A percentile compares a stretch with the other conserved stretches of the same genome.
Conservation (phyloP, 2,113 vertebrate genomes). For the Eptesicus fuscus region DNA sequence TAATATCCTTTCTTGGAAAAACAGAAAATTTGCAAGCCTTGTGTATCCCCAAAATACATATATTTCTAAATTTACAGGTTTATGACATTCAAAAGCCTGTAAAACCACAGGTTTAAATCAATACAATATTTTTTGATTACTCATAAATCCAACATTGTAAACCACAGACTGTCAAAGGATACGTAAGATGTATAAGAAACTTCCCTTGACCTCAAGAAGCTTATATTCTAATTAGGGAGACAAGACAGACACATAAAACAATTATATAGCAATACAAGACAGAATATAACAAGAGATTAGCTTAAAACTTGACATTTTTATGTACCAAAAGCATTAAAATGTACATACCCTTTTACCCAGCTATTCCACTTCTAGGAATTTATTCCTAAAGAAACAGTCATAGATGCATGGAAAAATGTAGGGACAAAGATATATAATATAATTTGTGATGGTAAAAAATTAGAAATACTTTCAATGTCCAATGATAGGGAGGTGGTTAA, state of each 20-base stretch:
- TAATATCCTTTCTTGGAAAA: conserved; percentile 52
- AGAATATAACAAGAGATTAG: conserved; percentile 68
- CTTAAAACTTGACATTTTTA: conserved; percentile 69
- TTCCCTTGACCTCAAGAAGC: conserved; percentile 51
- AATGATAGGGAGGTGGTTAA: conserved; percentile 43
- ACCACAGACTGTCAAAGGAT: conserved; percentile 36
- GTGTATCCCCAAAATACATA: neutral
- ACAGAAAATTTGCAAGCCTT: conserved; percentile 12
- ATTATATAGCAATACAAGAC: conserved; percentile 67
- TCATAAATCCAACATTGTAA: conserved; percentile 16
- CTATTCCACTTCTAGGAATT: conserved; percentile 75
- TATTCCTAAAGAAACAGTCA: conserved; percentile 76
- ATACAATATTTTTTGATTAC: conserved; percentile 8
- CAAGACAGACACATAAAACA: conserved; percentile 71
- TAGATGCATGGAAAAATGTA: conserved; percentile 60
- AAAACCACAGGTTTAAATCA: conserved; percentile 47
- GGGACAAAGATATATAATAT: conserved; percentile 64
- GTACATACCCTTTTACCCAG: conserved; percentile 78
- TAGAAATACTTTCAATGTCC: conserved; percentile 56
- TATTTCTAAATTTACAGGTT: conserved; percentile 7
- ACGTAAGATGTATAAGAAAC: conserved; percentile 9
- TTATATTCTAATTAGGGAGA: conserved; percentile 53
- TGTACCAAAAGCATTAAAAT: conserved; percentile 69
- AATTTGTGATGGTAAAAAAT: conserved; percentile 57
- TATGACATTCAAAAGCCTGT: neutral